Percentiles rank a stretch among this genome's conserved stretches.
Evolutionary conservation across 2,888 invertebrate species (phyloP).

Genomic region (Ypsolopha scabrella): DNA sequence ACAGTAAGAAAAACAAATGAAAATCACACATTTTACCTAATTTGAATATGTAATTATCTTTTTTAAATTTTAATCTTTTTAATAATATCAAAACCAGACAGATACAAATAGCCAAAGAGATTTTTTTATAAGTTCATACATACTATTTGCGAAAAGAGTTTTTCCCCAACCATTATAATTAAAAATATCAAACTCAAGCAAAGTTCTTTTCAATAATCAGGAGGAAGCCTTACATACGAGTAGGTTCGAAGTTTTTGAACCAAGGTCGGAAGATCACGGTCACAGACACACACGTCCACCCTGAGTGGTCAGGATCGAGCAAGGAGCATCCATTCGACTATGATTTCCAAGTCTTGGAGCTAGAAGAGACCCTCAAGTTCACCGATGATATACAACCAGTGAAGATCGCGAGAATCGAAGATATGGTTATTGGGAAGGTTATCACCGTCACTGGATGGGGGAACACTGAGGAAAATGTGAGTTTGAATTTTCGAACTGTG

Average conservation of each 20-base stretch:
- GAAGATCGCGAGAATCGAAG: conserved; percentile 47
- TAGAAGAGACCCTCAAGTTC: conserved; percentile 32
- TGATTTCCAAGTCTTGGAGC: conserved; percentile 49
- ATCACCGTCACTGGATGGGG: conserved; percentile 61
- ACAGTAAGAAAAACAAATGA: too few relatives aligned
- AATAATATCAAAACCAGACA: too few relatives aligned
- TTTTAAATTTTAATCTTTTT: too few relatives aligned
- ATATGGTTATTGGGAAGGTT: conserved; percentile 52
- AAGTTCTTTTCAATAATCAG: conserved; percentile 18
- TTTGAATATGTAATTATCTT: too few relatives aligned
- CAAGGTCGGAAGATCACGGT: conserved; percentile 32
- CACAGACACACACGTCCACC: conserved; percentile 32
- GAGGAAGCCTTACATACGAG: conserved; percentile 42
- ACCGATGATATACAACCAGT: conserved; percentile 42
- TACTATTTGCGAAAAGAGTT: too few relatives aligned
- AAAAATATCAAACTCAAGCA: too few relatives aligned
- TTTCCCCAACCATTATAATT: too few relatives aligned
- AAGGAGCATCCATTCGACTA: conserved; percentile 57
- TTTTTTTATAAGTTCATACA: too few relatives aligned
- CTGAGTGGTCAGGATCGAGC: conserved; percentile 30
- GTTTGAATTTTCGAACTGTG: conserved; percentile 13
- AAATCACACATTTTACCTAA: too few relatives aligned
- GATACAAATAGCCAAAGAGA: too few relatives aligned
- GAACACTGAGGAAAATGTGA: conserved; percentile 52
- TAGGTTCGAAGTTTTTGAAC: conserved; percentile 47